Evolutionary conservation across 2,113 vertebrate species (phyloP).

Genomic region (Cyanoliseus patagonus): DNA sequence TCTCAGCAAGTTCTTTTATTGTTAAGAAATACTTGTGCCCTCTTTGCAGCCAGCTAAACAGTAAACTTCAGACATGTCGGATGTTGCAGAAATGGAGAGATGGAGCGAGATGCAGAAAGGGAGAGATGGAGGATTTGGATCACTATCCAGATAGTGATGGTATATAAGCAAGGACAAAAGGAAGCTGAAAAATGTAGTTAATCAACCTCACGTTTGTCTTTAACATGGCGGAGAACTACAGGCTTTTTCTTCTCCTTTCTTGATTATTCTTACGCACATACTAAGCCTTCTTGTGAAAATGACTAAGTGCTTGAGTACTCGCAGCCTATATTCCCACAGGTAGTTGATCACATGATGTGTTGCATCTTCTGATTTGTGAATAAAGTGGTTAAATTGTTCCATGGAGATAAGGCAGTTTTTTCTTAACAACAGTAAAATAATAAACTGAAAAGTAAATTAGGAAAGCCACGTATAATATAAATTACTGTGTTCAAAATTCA

Average conservation of each 20-base stretch:
- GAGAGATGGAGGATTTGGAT: background rate
- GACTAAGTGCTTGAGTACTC: background rate
- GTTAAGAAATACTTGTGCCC: background rate
- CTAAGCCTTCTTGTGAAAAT: background rate
- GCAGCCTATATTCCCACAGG: background rate
- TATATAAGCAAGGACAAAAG: background rate
- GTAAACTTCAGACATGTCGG: background rate
- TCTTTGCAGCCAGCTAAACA: background rate
- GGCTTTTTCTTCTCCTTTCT: background rate
- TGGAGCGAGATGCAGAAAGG: background rate
- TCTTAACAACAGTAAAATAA: background rate
- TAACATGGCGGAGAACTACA: background rate
- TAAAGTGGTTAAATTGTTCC: background rate
- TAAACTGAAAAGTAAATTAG: background rate
- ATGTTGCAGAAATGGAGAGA: background rate
- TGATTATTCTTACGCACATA: background rate
- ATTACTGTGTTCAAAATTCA: background rate
- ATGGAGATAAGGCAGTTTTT: background rate
- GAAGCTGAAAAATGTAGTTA: background rate
- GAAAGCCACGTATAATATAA: background rate
- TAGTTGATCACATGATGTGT: background rate
- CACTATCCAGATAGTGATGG: background rate
- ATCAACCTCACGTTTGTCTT: background rate
- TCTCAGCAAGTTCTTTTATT: background rate
- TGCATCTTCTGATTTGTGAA: background rate